Base-by-base conservation (phyloP, 2,797 vertebrate species). In the Orestias chungarensis region DNA sequence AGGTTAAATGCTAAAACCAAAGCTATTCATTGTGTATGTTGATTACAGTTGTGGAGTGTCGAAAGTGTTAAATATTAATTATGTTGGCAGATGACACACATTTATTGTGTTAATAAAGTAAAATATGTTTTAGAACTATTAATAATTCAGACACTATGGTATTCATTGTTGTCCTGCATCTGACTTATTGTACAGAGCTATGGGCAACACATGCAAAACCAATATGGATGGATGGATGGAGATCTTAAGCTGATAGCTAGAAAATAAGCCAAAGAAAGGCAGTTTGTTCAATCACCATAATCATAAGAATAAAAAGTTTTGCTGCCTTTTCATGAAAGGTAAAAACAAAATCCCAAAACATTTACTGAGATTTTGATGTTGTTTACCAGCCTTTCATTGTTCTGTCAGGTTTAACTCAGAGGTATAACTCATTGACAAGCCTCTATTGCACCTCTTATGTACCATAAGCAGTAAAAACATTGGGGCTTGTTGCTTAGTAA, bases 401-500 rank as follows among this genome's bases (percentile, higher is more conserved):
- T 82, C 70, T 61, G 27, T 27, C 62, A 66, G 62, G 25, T 72
- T 73, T 69, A 42, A 31, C 66, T 82, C 64, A 27, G 57, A 76
- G 66, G 59, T 67, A 61, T 12, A 70, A 71, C 43, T 27, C 40
- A 67, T 57, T 77, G 71, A 68, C 20, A 3, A 76, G 35, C 29
- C 66, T 79, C 67, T 38, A 38, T 82, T 77, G 35, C 61, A 65
- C 42, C 67, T 76, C 59, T 57, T 33, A 57, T 77, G 61, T 54
- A 62, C 31, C 50, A 46, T 75, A 72, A 43, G 70, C 64, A 43
- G 64, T 69, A 46, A 79, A 79, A 85, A 75, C 70, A 79, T 65
- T 46, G 59, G 46, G 44, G 78, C 83, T 70, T 82, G 91, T 93
- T 93, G 91, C 91, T 87, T 87, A 81, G 92, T 86, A 93, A 93